phyloP scores from a whole-genome alignment of 2,888 invertebrate genomes.

The Cephonodes hylas region DNA sequence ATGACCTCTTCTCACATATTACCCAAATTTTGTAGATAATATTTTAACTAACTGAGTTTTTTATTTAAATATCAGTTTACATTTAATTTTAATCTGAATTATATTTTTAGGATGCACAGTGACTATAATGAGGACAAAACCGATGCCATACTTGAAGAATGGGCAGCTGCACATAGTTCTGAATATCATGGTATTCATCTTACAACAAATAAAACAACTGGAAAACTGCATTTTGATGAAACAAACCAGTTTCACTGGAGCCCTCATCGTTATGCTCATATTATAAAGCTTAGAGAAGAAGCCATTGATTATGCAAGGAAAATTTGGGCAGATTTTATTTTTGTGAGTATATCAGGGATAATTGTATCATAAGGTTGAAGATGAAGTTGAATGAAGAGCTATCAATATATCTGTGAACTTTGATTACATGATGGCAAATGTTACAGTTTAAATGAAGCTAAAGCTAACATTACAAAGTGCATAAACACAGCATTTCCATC shows the following conservation, averaged over 20 bases:
- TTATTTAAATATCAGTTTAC: no score
- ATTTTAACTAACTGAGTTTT: no score
- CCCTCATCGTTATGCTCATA: conserved; percentile 85
- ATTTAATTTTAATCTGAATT: not conserved
- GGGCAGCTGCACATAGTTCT: conserved; percentile 83
- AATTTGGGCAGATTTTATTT: conserved; percentile 94
- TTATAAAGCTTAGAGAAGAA: conserved; percentile 89
- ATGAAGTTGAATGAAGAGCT: not conserved
- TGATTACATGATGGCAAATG: not conserved
- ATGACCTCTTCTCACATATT: no score
- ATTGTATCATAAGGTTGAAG: not conserved
- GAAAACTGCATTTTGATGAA: conserved; percentile 78
- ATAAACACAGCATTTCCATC: not conserved
- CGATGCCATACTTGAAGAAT: conserved; percentile 85
- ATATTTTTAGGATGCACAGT: conserved; percentile 86
- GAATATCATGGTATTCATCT: conserved; percentile 87
- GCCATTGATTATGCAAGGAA: conserved; percentile 86
- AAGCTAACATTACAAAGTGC: no score
- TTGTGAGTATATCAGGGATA: conserved; percentile 82
- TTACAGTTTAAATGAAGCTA: no score
- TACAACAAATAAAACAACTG: conserved; percentile 68
- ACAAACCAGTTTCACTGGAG: conserved; percentile 88
- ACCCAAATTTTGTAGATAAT: no score
- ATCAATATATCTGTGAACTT: not conserved
- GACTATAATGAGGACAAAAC: conserved; percentile 93